Base-by-base conservation (phyloP, 2,113 vertebrate species). In the Callionymus lyra region DNA sequence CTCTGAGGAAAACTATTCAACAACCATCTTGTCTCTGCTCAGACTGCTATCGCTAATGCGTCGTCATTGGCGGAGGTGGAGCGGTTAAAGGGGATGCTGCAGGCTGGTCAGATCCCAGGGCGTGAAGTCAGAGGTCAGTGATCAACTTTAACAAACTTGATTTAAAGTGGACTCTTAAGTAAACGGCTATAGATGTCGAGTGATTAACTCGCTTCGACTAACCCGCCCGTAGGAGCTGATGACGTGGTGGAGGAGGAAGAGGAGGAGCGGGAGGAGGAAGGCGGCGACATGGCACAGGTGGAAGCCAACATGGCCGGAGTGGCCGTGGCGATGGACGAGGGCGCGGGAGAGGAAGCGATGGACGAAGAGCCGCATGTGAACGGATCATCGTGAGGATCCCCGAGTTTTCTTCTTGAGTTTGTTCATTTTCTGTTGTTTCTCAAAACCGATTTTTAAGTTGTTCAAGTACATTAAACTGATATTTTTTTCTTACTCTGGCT, bases 61-160 rank as follows among this genome's bases (percentile, higher is more conserved):
- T 88, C 93, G 0, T 97, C 95, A 0, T 36, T 98, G 81, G 95
- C 91, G 0, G 93, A 97, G 69, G 94, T 96, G 69, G 95, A 97
- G 64, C 65, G 92, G 53, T 77, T 97, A 50, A 98, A 93, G 12
- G 93, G 93, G 1, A 75, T 98, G 65, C 79, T 98, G 16, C 95
- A 97, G 79, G 86, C 95, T 0, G 95, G 95, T 1, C 93, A 96
- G 79, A 97, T 97, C 39, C 94, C 95, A 0, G 94, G 94, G 41
- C 77, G 90, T 43, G 93, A 94, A 4, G 71, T 80, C 12, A 82
- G 87, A 84, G 94, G 94, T 95, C 18, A 41, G 68, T 54, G 4
- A 12, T 9, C 10, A 12, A 2, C 1, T 0, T 12, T 0, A 0
- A 2, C 2, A n/a, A n/a, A n/a, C n/a, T n/a, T n/a, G n/a, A n/a